Evolutionary conservation across 2,888 invertebrate species (phyloP), one percentile per base, ranked within the genome.

Genomic region (Drosophila niveifrons): DNA sequence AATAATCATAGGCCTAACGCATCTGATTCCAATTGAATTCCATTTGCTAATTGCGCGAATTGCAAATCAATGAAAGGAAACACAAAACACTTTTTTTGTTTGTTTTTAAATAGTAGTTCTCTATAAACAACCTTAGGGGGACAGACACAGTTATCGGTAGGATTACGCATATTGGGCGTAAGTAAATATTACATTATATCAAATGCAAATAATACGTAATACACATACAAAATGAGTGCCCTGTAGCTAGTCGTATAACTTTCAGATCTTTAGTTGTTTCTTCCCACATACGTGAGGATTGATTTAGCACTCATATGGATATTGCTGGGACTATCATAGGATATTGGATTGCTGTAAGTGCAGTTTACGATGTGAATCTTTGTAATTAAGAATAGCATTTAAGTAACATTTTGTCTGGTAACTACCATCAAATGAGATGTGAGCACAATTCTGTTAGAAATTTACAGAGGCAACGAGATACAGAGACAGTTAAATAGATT

Each of bases 371-470:
- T 36, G 51, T 51, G 17, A 36, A 31, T 47, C 15, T 29, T 34
- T 55, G 29, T 29, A 43, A 15, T 48, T 58, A 9, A 36, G 55
- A 59, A 53, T 53, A 56, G 55, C 48, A 47, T 44, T 71, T 80
- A 88, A 83, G 88, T 83, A 86, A 83, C 77, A 69, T 80, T 66
- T 67, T 47, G 83, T 86, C 82, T 86, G 88, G 88, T 58, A 65
- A 68, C 74, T 34, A 44, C 23, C 46, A 36, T 57, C 43, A 68
- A 85, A 75, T 71, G 64, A 64, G 65, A 29, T 64, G 55, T 55
- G 53, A 57, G 51, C 88, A 84, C 84, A 84, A 84, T 84, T 84
- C 88, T 84, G 88, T 87, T 84, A 81, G 82, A 89, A 89, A 87
- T 79, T 83, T 64, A 41, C 10, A 62, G 55, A 48, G n/a, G 11